Conservation (phyloP, 2,113 vertebrate species). For the Silurus glanis region DNA sequence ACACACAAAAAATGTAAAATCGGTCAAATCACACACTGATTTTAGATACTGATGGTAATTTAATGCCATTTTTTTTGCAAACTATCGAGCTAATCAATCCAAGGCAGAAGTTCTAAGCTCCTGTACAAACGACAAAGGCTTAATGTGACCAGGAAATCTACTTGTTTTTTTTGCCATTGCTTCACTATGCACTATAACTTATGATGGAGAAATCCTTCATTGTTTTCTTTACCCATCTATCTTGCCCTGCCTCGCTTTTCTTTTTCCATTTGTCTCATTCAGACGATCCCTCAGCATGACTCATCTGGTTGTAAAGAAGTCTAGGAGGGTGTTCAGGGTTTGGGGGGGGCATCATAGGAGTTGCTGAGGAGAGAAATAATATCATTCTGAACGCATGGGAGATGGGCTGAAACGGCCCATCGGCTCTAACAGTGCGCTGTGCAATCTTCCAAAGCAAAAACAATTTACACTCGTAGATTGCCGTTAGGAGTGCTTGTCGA, state of each 20-base stretch:
- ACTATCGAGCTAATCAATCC: not conserved
- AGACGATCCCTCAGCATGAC: constrained; percentile 18
- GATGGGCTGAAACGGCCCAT: constrained; percentile 36
- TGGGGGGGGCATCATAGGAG: constrained; percentile 3
- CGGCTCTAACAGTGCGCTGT: not conserved
- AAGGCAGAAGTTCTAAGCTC: not conserved
- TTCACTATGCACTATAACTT: not conserved
- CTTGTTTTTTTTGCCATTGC: not conserved
- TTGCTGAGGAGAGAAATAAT: constrained; percentile 17
- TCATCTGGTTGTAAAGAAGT: not conserved
- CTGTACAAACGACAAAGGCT: not conserved
- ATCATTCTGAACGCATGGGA: constrained; percentile 19
- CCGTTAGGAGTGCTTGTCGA: constrained; percentile 22
- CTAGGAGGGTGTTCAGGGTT: too few species aligned
- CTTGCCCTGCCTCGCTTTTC: not conserved
- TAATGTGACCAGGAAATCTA: not conserved
- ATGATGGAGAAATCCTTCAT: not conserved
- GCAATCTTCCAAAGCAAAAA: constrained; percentile 25
- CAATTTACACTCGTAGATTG: constrained; percentile 22
- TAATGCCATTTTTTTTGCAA: not conserved
- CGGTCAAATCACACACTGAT: not conserved
- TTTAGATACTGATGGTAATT: not conserved
- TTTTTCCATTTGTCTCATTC: not conserved
- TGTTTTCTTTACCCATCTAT: not conserved
- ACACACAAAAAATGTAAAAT: not conserved